phyloP scores from a whole-genome alignment of 2,888 invertebrate genomes.

The Rhagonycha fulva region DNA sequence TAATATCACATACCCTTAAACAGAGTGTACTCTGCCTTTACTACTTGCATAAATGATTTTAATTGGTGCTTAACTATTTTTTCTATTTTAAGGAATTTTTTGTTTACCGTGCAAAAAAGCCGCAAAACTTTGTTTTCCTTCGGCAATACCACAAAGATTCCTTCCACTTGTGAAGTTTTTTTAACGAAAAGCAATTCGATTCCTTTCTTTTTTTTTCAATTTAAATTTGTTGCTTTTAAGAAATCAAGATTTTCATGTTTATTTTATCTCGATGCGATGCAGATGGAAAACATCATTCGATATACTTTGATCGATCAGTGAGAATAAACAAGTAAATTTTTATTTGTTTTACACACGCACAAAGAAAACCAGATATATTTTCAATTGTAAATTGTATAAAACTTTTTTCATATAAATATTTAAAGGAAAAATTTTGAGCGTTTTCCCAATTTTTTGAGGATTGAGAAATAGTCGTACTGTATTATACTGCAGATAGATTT shows the following conservation, averaged over 20 bases:
- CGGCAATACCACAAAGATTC: too few relatives aligned
- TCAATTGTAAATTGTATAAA: not conserved
- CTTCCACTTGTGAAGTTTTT: too few relatives aligned
- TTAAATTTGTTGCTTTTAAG: not conserved
- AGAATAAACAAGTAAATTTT: not conserved
- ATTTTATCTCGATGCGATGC: not conserved
- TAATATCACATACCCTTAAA: conserved; percentile 42
- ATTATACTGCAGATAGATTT: not conserved
- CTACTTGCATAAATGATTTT: conserved; percentile 16
- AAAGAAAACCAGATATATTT: not conserved
- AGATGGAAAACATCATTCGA: not conserved
- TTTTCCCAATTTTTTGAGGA: not conserved
- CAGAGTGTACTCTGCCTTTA: conserved; percentile 30
- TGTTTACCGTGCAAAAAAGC: not conserved
- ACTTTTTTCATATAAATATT: not conserved
- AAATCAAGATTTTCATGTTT: not conserved
- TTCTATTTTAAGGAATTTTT: not conserved
- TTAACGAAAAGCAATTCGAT: too few relatives aligned
- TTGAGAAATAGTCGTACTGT: not conserved
- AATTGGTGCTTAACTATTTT: conserved; percentile 22
- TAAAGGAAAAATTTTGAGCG: not conserved
- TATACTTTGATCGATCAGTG: not conserved
- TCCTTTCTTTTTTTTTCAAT: not conserved
- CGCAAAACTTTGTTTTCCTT: too few relatives aligned
- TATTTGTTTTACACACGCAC: not conserved